Evolutionary conservation across 2,888 invertebrate genomes (phyloP).

Genomic region (Thera obeliscata): DNA sequence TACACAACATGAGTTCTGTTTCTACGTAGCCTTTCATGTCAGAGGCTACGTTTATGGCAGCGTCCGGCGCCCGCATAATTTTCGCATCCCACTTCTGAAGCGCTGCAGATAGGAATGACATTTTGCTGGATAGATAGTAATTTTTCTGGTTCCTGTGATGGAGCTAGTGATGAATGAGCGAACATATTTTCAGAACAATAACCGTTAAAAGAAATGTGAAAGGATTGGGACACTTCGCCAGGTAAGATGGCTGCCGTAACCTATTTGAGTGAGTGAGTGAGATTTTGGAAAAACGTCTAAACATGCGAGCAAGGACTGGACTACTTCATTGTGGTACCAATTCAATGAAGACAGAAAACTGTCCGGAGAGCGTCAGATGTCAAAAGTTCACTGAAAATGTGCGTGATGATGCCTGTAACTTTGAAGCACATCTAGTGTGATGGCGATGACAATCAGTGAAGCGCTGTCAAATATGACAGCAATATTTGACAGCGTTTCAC

Average conservation of each 20-base stretch:
- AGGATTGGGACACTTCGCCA: not conserved
- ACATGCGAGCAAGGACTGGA: no score
- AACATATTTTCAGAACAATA: slow-evolving; percentile 1
- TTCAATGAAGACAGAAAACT: no score
- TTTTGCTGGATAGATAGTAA: slow-evolving; percentile 35
- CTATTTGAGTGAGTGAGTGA: no score
- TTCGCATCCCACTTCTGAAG: slow-evolving; percentile 52
- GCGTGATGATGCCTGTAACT: no score
- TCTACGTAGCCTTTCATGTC: slow-evolving; percentile 18
- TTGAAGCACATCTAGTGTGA: no score
- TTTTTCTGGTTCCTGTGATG: slow-evolving; percentile 24
- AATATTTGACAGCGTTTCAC: no score
- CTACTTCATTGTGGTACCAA: no score
- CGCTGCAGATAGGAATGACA: slow-evolving; percentile 35
- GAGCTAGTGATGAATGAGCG: slow-evolving; percentile 20
- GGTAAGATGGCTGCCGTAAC: not conserved
- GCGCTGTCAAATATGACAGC: no score
- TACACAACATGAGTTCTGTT: slow-evolving; percentile 2
- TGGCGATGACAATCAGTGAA: no score
- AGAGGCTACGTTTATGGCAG: slow-evolving; percentile 52
- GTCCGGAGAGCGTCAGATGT: no score
- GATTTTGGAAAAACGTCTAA: not conserved
- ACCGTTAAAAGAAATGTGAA: not conserved
- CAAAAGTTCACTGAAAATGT: no score
- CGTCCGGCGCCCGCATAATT: slow-evolving; percentile 65